Evolutionary conservation across 2,797 vertebrate genomes (phyloP), one percentile per base, ranked within the genome.

Genomic region (Labeo calbasu): DNA sequence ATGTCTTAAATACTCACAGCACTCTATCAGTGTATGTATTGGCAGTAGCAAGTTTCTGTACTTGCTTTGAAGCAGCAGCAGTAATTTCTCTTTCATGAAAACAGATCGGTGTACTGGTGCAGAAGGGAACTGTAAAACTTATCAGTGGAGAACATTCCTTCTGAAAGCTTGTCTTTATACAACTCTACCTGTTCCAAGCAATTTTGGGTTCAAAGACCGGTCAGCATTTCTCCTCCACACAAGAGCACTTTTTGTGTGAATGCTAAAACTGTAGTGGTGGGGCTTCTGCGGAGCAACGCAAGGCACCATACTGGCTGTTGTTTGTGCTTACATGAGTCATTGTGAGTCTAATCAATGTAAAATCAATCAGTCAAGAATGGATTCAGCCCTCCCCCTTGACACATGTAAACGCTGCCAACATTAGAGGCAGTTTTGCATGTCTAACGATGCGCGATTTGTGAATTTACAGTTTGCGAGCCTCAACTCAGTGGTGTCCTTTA

Each of bases 71-170:
- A 43, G 40, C 43, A 46, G 43, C 43, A 46, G 43, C 8, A 46
- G 9, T 9, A 46, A 46, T 46, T 46, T 71, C 43, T 53, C 36
- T 83, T 69, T 68, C 25, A 32, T 32, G 5, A 2, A 77, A 57
- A 75, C 4, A 51, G 23, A 53, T 55, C 23, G 21, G 43, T 36
- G 40, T n/a, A 28, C 12, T 36, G 19, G 3, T 72, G 25, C 66
- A 55, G n/a, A 80, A 0, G 0, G n/a, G 59, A 23, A 70, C 61
- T 85, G 85, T 92, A 61, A 50, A 86, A 71, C 46, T 57, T 61
- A 79, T 90, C 91, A 83, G 82, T 84, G 70, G 86, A 87, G 92
- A 88, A 88, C 77, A 63, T 90, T 88, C 75, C 84, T 85, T 86
- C 75, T 50, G 82, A 91, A 89, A 85, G 89, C 88, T 92, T 36